Conservation (phyloP, 2,113 vertebrate species). For the Prinia subflava region DNA sequence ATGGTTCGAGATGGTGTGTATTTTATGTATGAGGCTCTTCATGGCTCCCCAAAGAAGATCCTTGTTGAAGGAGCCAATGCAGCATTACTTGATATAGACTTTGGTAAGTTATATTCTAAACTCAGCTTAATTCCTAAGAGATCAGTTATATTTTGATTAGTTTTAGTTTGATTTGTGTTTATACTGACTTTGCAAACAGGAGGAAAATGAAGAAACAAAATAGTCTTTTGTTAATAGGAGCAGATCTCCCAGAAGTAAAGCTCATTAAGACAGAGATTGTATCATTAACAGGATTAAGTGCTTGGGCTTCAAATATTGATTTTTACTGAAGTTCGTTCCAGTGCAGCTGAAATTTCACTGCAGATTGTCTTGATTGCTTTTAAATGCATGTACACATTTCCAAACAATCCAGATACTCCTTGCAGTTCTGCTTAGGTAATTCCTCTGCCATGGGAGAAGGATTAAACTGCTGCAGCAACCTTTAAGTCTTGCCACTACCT, state of each 20-base stretch:
- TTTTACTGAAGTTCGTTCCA: not conserved
- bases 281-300: not conserved
- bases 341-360: not conserved
- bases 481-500: not conserved
- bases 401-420: not conserved
- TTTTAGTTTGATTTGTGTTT: not conserved
- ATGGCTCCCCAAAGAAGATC: constrained; percentile 90
- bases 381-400: not conserved
- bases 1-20: constrained; percentile 96
- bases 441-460: not conserved
- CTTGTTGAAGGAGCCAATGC: constrained; percentile 98
- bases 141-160: not conserved
- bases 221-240: not conserved
- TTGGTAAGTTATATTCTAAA: constrained; percentile 76
- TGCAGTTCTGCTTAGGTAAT: not conserved
- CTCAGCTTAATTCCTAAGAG: not conserved
- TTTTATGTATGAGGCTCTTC: constrained; percentile 96
- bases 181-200: not conserved
- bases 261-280: not conserved
- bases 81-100: constrained; percentile 96
- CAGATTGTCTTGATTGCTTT: not conserved
- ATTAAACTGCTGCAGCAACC: not conserved
- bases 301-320: not conserved
- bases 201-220: not conserved
- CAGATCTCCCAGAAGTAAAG: not conserved